Percentiles rank a stretch among this genome's conserved stretches.
Evolutionary conservation across 1,140 invertebrate species (phyloP).

Genomic region (Lordiphosa mommai): DNA sequence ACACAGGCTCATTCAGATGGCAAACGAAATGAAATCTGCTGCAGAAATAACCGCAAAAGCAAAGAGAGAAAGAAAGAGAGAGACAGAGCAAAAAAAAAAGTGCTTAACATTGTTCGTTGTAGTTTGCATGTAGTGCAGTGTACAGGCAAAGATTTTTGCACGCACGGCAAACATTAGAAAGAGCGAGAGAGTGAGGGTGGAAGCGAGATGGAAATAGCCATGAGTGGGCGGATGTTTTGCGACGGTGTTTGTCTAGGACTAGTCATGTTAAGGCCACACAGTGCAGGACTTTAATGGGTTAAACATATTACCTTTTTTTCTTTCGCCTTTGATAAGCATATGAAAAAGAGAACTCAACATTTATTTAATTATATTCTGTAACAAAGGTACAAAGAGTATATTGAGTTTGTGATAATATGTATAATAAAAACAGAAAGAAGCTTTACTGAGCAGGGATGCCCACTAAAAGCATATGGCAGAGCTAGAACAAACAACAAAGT

Average conservation of each 20-base stretch:
- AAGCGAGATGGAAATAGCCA: neutral
- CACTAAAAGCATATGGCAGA: too few relatives aligned
- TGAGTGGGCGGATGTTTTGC: neutral
- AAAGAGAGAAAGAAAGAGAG: neutral
- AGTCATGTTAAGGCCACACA: conserved; percentile 7
- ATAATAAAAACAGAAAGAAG: too few relatives aligned
- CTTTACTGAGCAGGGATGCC: too few relatives aligned
- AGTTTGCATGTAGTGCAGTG: conserved; percentile 50
- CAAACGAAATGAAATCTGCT: conserved; percentile 71
- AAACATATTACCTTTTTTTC: conserved; percentile 6
- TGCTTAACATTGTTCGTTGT: conserved; percentile 23
- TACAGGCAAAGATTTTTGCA: conserved; percentile 51
- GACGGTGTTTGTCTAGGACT: too few relatives aligned
- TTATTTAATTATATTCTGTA: too few relatives aligned
- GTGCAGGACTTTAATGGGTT: conserved; percentile 52
- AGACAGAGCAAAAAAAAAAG: conserved; percentile 7
- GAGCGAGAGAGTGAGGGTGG: neutral
- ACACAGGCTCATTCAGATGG: conserved; percentile 32
- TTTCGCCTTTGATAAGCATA: too few relatives aligned
- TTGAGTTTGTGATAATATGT: too few relatives aligned
- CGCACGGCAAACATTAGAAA: conserved; percentile 28
- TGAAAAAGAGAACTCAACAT: neutral
- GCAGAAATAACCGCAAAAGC: conserved; percentile 57
- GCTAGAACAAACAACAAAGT: too few relatives aligned
- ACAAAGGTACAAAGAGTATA: too few relatives aligned